Conservation (phyloP, 2,888 invertebrate genomes). For the Cataglyphis cursor region DNA sequence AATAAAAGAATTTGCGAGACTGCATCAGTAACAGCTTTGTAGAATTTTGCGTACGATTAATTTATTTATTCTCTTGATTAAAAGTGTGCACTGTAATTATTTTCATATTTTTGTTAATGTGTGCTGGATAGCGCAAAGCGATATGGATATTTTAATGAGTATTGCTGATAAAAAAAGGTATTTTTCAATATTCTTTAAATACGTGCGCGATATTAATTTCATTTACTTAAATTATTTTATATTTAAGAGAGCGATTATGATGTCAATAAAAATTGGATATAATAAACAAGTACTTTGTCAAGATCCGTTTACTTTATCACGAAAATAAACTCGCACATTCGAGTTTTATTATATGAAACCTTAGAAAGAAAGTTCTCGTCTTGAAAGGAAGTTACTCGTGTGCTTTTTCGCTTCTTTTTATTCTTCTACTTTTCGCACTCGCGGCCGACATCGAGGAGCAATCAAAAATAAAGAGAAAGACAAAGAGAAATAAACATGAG, state of each 20-base stretch:
- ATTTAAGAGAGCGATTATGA: slow-evolving; percentile 1
- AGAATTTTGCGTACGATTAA: slow-evolving; percentile 50
- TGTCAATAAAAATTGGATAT: not conserved
- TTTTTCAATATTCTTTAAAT: not conserved
- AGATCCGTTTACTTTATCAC: not conserved
- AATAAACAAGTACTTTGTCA: slow-evolving; percentile 14
- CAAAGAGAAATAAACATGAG: slow-evolving; percentile 53
- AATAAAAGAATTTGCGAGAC: slow-evolving; percentile 42
- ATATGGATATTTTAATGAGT: not conserved
- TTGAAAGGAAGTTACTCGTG: slow-evolving; percentile 10
- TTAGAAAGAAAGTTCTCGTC: slow-evolving; percentile 36
- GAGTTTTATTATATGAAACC: slow-evolving; percentile 23
- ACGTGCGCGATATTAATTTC: not conserved
- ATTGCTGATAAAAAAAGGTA: not conserved
- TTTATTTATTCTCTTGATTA: slow-evolving; percentile 30
- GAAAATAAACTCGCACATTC: slow-evolving; percentile 10
- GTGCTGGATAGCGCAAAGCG: not conserved
- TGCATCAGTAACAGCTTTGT: slow-evolving; percentile 41
- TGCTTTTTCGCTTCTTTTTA: slow-evolving; percentile 2
- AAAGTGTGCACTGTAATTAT: not conserved
- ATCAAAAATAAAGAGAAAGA: slow-evolving; percentile 38
- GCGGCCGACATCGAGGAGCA: slow-evolving; percentile 35
- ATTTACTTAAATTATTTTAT: not conserved
- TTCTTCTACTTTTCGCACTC: slow-evolving; percentile 39
- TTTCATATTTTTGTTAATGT: slow-evolving; percentile 39